Percentiles rank a stretch among this genome's conserved stretches.
These are phyloP conservation scores for Criorhina ranunculi DNA, from an alignment of 2,888 invertebrate genomes.

Conservation along the genomic window DNA sequence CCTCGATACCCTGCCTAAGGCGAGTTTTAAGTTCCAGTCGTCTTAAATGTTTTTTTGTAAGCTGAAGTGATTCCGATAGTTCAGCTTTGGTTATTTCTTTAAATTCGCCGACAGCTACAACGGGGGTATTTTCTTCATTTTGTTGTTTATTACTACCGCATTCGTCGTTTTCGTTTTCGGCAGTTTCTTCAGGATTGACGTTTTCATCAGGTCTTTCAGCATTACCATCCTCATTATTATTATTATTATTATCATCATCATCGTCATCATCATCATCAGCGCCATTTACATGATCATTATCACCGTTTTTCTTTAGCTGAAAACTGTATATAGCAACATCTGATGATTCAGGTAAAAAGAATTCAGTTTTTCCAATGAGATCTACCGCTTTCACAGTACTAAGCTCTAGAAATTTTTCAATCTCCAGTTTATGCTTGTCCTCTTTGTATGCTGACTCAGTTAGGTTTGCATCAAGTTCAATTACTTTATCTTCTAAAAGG, in stretches of 20 bases:
- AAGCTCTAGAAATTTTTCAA: slow-evolving; percentile 22
- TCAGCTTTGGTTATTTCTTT: slow-evolving; percentile 43
- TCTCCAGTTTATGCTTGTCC: background rate
- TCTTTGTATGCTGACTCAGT: background rate
- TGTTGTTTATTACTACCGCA: background rate
- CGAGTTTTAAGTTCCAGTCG: slow-evolving; percentile 33
- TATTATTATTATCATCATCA: background rate
- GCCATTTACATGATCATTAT: slow-evolving; percentile 41
- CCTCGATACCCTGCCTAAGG: slow-evolving; percentile 48
- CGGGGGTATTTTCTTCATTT: background rate
- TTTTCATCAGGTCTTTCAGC: background rate
- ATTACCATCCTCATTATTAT: background rate
- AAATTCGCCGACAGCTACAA: background rate
- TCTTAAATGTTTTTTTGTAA: slow-evolving; percentile 36
- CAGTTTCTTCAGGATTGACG: background rate
- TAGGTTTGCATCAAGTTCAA: background rate
- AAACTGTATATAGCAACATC: slow-evolving; percentile 42
- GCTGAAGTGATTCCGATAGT: slow-evolving; percentile 47
- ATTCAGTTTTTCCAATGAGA: slow-evolving; percentile 42
- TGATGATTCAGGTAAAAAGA: slow-evolving; percentile 33
- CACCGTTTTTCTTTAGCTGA: slow-evolving; percentile 50
- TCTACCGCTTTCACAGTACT: slow-evolving; percentile 25
- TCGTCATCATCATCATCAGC: slow-evolving; percentile 9
- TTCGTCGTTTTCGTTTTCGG: background rate
- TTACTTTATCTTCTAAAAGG: slow-evolving; percentile 24